A percentile compares a stretch with the other conserved stretches of the same genome.
Evolutionary conservation across 2,113 vertebrate genomes (phyloP).

Genomic region (Anoplopoma fimbria): DNA sequence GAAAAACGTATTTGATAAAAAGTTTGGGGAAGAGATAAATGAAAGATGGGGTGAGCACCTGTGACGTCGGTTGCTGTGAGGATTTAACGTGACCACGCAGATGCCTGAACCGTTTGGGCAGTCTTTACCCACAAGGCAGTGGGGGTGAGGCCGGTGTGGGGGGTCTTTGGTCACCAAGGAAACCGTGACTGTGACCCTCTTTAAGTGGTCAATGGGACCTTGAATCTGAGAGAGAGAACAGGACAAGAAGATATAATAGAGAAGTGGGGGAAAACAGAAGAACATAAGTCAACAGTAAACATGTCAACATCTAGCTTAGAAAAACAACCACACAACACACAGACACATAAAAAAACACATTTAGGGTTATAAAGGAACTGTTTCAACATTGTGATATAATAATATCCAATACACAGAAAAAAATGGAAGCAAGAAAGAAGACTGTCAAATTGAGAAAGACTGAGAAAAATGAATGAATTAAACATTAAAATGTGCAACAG

Average conservation of each 20-base stretch:
- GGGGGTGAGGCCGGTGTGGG: conserved; percentile 93
- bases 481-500: not conserved
- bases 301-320: not conserved
- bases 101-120: conserved; percentile 85
- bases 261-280: not conserved
- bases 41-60: conserved; percentile 78
- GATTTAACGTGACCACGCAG: conserved; percentile 87
- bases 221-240: conserved; percentile 75
- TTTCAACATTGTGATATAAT: not conserved
- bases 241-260: not conserved
- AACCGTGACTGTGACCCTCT: conserved; percentile 86
- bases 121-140: conserved; percentile 95
- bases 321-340: not conserved
- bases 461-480: not conserved
- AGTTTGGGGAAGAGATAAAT: not conserved
- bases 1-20: not conserved
- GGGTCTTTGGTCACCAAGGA: conserved; percentile 94
- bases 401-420: not conserved
- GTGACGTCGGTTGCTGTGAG: conserved; percentile 85
- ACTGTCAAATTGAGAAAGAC: not conserved
- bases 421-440: not conserved
- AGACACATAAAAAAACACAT: not conserved
- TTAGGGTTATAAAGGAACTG: not conserved
- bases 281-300: not conserved
- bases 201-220: conserved; percentile 80